Percentiles rank a stretch among this genome's conserved stretches.
These are phyloP conservation scores for Ips typographus DNA, from an alignment of 1,140 invertebrate species.

Conservation along the genomic window DNA sequence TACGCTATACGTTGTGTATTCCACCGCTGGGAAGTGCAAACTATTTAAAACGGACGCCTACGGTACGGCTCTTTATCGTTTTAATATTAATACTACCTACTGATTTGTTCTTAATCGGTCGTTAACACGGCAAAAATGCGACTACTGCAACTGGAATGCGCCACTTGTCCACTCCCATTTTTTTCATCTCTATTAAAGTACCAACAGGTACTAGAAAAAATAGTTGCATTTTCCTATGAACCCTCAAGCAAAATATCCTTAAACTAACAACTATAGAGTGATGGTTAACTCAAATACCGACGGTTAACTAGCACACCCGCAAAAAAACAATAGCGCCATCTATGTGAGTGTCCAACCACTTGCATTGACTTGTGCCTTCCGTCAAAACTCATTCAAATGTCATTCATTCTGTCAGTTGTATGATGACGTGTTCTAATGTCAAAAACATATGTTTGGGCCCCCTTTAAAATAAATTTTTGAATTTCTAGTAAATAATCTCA, in stretches of 20 bases:
- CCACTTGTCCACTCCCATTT: conserved; percentile 19
- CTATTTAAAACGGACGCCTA: conserved; percentile 33
- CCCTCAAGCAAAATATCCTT: too few relatives aligned
- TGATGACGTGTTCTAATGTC: background rate
- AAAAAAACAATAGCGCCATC: too few relatives aligned
- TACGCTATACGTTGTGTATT: conserved; percentile 14
- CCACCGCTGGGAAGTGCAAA: conserved; percentile 33
- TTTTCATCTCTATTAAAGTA: background rate
- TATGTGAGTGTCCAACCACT: too few relatives aligned
- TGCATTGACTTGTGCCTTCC: too few relatives aligned
- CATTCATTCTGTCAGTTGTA: too few relatives aligned
- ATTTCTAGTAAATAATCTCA: conserved; percentile 24
- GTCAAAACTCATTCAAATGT: too few relatives aligned
- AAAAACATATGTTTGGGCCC: background rate
- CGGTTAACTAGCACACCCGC: too few relatives aligned
- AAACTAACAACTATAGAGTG: too few relatives aligned
- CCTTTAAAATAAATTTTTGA: background rate
- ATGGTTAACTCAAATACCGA: too few relatives aligned
- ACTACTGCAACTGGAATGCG: conserved; percentile 18
- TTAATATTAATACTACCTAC: conserved; percentile 35
- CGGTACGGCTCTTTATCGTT: conserved; percentile 33
- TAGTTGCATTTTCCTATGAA: too few relatives aligned
- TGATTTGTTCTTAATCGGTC: conserved; percentile 36
- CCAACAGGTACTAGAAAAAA: too few relatives aligned
- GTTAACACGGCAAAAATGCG: conserved; percentile 33